phyloP scores from a whole-genome alignment of 2,888 invertebrate species.

The Melipona beecheii region DNA sequence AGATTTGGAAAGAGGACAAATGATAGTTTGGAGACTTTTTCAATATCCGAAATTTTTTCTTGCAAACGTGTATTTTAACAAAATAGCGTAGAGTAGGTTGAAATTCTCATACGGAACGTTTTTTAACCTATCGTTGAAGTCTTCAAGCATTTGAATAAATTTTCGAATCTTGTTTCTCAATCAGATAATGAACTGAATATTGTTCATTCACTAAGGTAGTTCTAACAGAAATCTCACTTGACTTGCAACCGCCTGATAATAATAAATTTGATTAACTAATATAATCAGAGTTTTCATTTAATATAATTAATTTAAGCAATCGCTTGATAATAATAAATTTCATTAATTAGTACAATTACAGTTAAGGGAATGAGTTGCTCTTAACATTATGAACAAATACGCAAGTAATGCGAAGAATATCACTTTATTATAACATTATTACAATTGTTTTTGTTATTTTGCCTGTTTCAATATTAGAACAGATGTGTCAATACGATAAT shows the following conservation, averaged over 20 bases:
- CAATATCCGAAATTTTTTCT: not conserved
- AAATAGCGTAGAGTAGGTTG: not conserved
- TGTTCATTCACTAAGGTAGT: not conserved
- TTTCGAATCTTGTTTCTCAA: not conserved
- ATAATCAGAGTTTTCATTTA: not conserved
- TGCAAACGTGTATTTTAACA: not conserved
- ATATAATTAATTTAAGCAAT: too few species aligned
- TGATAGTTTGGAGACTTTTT: not conserved
- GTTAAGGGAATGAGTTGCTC: not conserved
- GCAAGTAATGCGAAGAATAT: not conserved
- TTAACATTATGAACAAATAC: not conserved
- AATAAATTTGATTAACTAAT: not conserved
- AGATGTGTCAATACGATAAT: not conserved
- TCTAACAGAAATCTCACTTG: not conserved
- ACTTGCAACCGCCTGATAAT: not conserved
- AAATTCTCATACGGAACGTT: not conserved
- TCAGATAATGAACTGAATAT: not conserved
- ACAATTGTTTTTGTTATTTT: not conserved
- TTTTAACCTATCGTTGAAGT: not conserved
- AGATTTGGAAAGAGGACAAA: too few species aligned
- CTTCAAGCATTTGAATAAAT: not conserved
- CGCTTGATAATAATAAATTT: not conserved
- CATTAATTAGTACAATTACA: not conserved
- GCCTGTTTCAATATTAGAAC: not conserved
- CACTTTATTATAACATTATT: conserved; percentile 12